These are phyloP conservation scores for Gouania willdenowi DNA, from an alignment of 2,797 vertebrate species.

Conservation along the genomic window DNA sequence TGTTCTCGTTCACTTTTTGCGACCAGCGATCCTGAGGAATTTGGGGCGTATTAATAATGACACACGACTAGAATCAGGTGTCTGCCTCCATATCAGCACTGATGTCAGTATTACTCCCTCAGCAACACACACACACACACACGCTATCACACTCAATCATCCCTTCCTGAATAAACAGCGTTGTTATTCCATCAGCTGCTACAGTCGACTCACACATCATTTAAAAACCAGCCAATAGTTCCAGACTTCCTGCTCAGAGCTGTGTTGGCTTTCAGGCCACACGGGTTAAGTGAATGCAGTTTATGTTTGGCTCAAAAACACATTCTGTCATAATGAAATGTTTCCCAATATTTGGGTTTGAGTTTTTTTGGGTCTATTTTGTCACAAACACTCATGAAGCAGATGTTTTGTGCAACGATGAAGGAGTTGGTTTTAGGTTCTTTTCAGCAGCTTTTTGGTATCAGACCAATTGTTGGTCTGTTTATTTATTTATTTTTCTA, in stretches of 20 bases:
- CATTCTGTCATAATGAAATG: conserved; percentile 34
- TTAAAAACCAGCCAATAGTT: conserved; percentile 54
- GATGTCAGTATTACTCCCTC: conserved; percentile 61
- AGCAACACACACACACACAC: conserved; percentile 8
- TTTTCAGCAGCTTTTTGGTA: no score
- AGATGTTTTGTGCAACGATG: no score
- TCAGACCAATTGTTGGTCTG: no score
- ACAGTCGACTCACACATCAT: conserved; percentile 61
- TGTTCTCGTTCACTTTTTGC: no score
- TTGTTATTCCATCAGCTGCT: conserved; percentile 66
- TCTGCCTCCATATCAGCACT: conserved; percentile 59
- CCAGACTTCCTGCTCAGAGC: conserved; percentile 31
- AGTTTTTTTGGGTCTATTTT: not conserved
- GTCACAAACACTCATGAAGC: conserved; percentile 1
- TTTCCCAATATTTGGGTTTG: conserved; percentile 20
- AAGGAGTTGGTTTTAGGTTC: not conserved
- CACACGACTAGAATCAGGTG: conserved; percentile 60
- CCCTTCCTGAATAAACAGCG: conserved; percentile 56
- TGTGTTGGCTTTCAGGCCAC: conserved; percentile 51
- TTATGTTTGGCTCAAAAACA: conserved; percentile 30
- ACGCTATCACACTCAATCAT: conserved; percentile 59
- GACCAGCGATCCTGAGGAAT: conserved; percentile 61
- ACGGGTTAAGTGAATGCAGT: conserved; percentile 54
- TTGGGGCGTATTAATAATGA: conserved; percentile 63
- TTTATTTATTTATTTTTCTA: no score